These are phyloP conservation scores for Dipus sagitta DNA, from an alignment of 2,797 vertebrate genomes.

Conservation along the genomic window DNA sequence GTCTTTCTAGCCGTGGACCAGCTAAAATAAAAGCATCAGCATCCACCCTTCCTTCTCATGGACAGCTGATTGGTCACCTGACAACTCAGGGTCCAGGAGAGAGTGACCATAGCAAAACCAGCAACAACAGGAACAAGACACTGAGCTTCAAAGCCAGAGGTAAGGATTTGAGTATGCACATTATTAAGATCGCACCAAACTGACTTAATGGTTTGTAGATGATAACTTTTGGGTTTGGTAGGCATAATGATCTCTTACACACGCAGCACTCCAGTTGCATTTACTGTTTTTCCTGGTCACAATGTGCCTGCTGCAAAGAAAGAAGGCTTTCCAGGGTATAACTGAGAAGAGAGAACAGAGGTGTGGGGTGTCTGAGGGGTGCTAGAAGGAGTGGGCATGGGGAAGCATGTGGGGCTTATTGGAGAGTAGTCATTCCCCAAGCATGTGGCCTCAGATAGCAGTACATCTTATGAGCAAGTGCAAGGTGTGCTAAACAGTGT, in stretches of 20 bases:
- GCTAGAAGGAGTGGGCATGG: not conserved
- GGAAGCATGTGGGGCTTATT: too few relatives aligned
- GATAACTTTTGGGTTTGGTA: not conserved
- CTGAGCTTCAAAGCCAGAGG: not conserved
- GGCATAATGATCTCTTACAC: not conserved
- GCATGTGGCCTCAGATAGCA: fast-evolving
- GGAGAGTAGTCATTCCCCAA: fast-evolving
- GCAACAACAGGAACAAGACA: not conserved
- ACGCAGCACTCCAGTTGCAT: not conserved
- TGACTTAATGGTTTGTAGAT: constrained; percentile 5
- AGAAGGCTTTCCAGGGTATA: not conserved
- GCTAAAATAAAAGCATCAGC: constrained; percentile 41
- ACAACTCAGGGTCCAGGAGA: constrained; percentile 24
- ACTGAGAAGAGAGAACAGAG: not conserved
- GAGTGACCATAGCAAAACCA: not conserved
- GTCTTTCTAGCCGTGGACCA: not conserved
- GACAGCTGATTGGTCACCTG: constrained; percentile 20
- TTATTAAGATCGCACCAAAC: constrained; percentile 22
- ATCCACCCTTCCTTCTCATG: constrained; percentile 24
- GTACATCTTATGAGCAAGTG: too few relatives aligned
- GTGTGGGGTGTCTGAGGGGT: fast-evolving
- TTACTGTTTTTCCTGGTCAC: not conserved
- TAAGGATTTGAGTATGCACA: constrained; percentile 53
- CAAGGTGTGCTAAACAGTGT: fast-evolving
- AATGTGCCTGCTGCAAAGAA: not conserved